phyloP scores from a whole-genome alignment of 2,888 invertebrate species.

The Bimastos eiseni region DNA sequence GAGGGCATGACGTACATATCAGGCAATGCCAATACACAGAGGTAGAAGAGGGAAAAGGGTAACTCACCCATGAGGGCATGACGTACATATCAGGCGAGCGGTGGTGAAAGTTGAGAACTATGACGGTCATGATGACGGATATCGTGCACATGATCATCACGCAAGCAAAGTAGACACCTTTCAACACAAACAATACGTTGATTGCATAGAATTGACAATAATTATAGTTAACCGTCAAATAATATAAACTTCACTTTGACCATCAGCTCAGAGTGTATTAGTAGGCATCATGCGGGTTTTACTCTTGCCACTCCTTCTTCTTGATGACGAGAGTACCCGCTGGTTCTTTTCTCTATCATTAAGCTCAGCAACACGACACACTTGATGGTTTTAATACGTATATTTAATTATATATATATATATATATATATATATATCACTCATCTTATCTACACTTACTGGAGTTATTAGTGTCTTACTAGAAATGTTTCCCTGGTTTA shows the following conservation, averaged over 20 bases:
- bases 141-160: constrained; percentile 99
- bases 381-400: no score
- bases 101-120: constrained; percentile 95
- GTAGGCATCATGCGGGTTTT: neutral
- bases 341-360: no score
- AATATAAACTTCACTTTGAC: neutral
- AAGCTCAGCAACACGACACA: no score
- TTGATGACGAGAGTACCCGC: no score
- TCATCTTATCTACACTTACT: no score
- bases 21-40: neutral
- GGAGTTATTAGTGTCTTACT: no score
- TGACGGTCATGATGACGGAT: constrained; percentile 92
- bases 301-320: no score
- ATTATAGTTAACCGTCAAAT: neutral
- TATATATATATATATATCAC: no score
- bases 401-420: no score
- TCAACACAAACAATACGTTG: neutral
- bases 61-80: constrained; percentile 62
- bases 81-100: constrained; percentile 89
- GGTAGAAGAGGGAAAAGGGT: neutral
- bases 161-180: constrained; percentile 96
- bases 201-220: neutral
- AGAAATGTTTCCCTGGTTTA: no score
- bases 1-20: constrained; percentile 57
- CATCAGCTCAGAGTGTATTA: neutral